Evolutionary conservation across 2,113 vertebrate genomes (phyloP).

Genomic region (Charina bottae): DNA sequence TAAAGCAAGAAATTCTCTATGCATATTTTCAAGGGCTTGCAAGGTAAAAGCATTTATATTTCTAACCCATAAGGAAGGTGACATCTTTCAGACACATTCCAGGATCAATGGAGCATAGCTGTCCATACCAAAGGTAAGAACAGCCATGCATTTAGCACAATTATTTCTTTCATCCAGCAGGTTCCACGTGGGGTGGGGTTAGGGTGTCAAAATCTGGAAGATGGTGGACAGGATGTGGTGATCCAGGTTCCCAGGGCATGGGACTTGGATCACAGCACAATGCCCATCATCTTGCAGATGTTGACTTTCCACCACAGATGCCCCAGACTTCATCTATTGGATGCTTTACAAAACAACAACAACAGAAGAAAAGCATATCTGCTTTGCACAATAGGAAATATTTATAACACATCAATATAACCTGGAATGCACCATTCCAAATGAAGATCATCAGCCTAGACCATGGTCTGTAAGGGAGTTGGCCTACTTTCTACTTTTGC

Average conservation of each 20-base stretch:
- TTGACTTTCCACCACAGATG: neutral
- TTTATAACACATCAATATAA: neutral
- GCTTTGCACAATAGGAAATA: neutral
- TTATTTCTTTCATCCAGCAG: neutral
- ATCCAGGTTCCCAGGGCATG: neutral
- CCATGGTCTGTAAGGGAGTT: too few species aligned
- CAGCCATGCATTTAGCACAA: neutral
- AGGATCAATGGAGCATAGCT: neutral
- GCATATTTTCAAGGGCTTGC: neutral
- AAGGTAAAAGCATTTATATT: neutral
- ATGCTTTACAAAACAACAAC: neutral
- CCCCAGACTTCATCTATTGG: neutral
- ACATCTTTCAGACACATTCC: neutral
- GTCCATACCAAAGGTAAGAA: neutral
- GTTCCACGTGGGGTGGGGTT: neutral
- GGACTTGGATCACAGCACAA: neutral
- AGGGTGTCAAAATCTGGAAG: neutral
- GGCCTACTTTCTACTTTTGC: too few species aligned
- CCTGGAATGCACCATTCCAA: neutral
- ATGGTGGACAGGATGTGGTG: neutral
- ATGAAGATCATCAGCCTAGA: too few species aligned
- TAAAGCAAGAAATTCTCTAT: neutral
- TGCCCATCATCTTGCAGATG: neutral
- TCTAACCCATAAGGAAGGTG: neutral
- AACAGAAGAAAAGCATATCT: neutral